Percentiles rank a stretch among this genome's conserved stretches.
phyloP scores from a whole-genome alignment of 1,140 invertebrate species.

The Rhynchophorus ferrugineus region DNA sequence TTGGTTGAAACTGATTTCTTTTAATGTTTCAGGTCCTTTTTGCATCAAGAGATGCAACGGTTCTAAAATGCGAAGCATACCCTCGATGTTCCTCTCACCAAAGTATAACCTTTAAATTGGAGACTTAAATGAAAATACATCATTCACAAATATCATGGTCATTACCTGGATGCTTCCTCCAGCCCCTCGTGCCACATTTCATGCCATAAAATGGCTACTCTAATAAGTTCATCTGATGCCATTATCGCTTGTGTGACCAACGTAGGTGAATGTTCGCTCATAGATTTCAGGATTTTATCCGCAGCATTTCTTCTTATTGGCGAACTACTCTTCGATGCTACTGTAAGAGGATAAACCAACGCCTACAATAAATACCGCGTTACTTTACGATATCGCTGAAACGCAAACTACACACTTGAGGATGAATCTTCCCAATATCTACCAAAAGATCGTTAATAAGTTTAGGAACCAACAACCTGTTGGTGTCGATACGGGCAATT shows the following conservation, averaged over 20 bases:
- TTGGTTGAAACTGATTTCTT: slow-evolving; percentile 95
- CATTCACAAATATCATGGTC: background rate
- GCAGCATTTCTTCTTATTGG: slow-evolving; percentile 75
- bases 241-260: slow-evolving; percentile 90
- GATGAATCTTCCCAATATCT: slow-evolving; percentile 87
- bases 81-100: slow-evolving; percentile 87
- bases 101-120: slow-evolving; percentile 69
- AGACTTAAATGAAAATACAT: background rate
- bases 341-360: slow-evolving; percentile 93
- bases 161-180: slow-evolving; percentile 81
- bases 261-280: slow-evolving; percentile 87
- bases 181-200: slow-evolving; percentile 98
- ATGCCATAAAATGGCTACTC: slow-evolving; percentile 98
- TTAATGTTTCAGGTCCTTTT: slow-evolving; percentile 86
- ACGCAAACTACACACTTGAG: slow-evolving; percentile 39
- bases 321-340: slow-evolving; percentile 92
- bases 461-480: slow-evolving; percentile 74
- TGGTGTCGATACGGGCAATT: slow-evolving; percentile 95
- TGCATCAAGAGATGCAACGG: slow-evolving; percentile 93
- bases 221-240: slow-evolving; percentile 94
- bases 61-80: slow-evolving; percentile 93
- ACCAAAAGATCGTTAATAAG: slow-evolving; percentile 90
- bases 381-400: background rate
- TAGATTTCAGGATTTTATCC: slow-evolving; percentile 89
- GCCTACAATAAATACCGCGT: slow-evolving; percentile 53